Evolutionary conservation across 2,888 invertebrate species (phyloP).

Genomic region (Lymantria monacha): DNA sequence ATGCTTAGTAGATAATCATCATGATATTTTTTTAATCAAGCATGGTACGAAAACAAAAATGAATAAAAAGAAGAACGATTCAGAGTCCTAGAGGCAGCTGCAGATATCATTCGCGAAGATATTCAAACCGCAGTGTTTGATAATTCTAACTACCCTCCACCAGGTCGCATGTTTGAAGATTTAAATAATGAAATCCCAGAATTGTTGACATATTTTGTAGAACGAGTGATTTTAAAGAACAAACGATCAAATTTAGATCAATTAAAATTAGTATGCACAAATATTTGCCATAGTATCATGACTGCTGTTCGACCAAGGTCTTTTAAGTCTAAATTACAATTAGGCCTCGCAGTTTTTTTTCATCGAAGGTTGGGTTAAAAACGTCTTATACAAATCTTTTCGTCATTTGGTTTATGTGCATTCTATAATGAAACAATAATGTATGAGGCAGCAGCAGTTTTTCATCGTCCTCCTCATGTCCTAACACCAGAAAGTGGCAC

Average conservation of each 20-base stretch:
- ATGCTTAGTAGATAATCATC: constrained; percentile 8
- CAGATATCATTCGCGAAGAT: background rate
- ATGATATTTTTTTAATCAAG: constrained; percentile 28
- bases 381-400: constrained; percentile 24
- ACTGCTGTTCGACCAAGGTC: too few species aligned
- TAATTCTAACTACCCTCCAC: constrained; percentile 33
- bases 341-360: too few species aligned
- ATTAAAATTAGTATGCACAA: constrained; percentile 2
- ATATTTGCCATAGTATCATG: too few species aligned
- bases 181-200: constrained; percentile 36
- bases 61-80: constrained; percentile 33
- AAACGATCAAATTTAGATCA: constrained; percentile 35
- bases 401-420: too few species aligned
- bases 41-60: constrained; percentile 31
- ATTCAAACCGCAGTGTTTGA: constrained; percentile 3
- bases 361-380: constrained; percentile 25
- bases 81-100: constrained; percentile 5
- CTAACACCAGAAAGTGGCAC: too few species aligned
- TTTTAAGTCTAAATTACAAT: too few species aligned
- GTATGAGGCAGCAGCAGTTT: too few species aligned
- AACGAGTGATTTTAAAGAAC: constrained; percentile 38
- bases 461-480: too few species aligned
- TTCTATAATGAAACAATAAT: too few species aligned
- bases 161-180: constrained; percentile 38
- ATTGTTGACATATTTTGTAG: constrained; percentile 33